Percentiles rank a stretch among this genome's conserved stretches.
Conservation (phyloP, 1,140 invertebrate species). For the Lasioglossum albipes region DNA sequence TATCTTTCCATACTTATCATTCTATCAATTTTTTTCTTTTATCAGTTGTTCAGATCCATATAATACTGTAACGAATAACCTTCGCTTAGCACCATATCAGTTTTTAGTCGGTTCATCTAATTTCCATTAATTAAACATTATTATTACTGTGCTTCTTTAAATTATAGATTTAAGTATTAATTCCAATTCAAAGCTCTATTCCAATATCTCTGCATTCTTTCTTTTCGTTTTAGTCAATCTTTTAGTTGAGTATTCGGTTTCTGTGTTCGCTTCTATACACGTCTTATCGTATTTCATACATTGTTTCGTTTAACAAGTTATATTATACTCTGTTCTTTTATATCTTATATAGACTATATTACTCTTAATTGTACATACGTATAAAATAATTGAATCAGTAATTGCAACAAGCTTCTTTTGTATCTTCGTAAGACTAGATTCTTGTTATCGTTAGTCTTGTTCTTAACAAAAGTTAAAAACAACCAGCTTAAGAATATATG, state of each 20-base stretch:
- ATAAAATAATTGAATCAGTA: conserved; percentile 37
- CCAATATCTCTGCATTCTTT: not conserved
- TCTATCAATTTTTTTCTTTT: conserved; percentile 40
- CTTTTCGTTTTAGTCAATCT: not conserved
- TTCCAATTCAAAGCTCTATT: conserved; percentile 25
- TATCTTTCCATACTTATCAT: conserved; percentile 61
- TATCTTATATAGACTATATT: conserved; percentile 13
- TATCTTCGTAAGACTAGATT: not conserved
- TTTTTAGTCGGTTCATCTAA: conserved; percentile 24
- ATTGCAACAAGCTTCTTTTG: conserved; percentile 44
- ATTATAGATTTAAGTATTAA: conserved; percentile 25
- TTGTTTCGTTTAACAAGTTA: conserved; percentile 8
- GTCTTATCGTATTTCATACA: conserved; percentile 16
- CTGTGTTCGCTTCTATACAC: conserved; percentile 5
- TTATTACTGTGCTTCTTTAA: conserved; percentile 19
- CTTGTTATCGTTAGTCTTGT: conserved; percentile 3
- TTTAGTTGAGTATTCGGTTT: not conserved
- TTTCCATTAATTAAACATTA: conserved; percentile 10
- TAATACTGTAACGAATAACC: conserved; percentile 53
- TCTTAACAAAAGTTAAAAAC: conserved; percentile 4
- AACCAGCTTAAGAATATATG: not conserved
- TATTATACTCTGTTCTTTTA: not conserved
- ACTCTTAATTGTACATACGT: conserved; percentile 3
- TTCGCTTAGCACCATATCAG: conserved; percentile 42
- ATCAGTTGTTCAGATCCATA: conserved; percentile 45